Evolutionary conservation across 2,113 vertebrate species (phyloP), one percentile per base, ranked within the genome.

Genomic region (Monarcha castaneiventris): DNA sequence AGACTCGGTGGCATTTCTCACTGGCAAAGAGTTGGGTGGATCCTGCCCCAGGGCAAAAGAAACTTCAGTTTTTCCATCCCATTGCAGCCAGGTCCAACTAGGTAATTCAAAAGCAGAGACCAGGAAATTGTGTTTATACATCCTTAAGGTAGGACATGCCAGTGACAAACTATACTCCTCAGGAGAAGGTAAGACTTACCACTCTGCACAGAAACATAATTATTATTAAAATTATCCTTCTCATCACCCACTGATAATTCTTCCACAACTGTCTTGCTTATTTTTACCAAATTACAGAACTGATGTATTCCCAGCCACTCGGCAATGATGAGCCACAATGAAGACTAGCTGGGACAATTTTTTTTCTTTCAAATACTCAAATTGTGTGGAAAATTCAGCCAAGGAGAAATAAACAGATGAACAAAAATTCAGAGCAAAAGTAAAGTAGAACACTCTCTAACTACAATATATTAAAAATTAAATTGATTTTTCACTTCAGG

Each of bases 21-120:
- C 37, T 75, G 74, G 19, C 56, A 67, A 51, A 41, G 48, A 81
- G 17, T 25, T 32, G 52, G 69, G 76, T 74, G 75, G 54, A 84
- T 77, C 58, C 37, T 61, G 62, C 82, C 66, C 72, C 56, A 64
- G 32, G 52, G 26, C 27, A 87, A 66, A 85, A 83, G 80, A 93
- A 95, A 88, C 73, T 64, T 87, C 78, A 29, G 46, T 56, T 91
- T 80, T 96, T 91, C 90, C 55, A 66, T 55, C 67, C 91, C 93
- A 54, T 30, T 69, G 75, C 66, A 97, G 76, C 73, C 87, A 96
- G 54, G 93, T 90, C 88, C 52, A 92, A 11, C 14, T 13, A 62
- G 19, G 46, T 87, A 69, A 89, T 88, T 93, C 71, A 64, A 87
- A 95, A 77, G 55, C 87, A 91, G 56, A 89, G 84, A 82, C 10